phyloP scores from a whole-genome alignment of 2,888 invertebrate genomes.

The Drosophila robusta region DNA sequence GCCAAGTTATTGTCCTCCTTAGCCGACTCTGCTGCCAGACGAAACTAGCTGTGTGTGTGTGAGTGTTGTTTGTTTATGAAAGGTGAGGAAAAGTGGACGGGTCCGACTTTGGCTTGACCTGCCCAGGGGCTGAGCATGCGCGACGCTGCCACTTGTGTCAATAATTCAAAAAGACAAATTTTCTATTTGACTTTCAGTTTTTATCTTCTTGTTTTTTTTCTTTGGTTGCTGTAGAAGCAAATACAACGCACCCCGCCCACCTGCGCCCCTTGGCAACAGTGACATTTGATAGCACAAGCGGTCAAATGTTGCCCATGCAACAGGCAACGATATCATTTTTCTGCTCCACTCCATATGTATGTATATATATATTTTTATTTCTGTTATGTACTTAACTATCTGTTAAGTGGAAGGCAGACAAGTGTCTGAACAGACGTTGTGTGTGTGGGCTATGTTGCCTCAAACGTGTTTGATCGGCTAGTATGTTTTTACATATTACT shows the following conservation, averaged over 20 bases:
- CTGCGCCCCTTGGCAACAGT: slow-evolving; percentile 26
- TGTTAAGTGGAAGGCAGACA: slow-evolving; percentile 52
- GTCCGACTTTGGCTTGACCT: slow-evolving; percentile 58
- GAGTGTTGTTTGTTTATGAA: slow-evolving; percentile 47
- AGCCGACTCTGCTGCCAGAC: background rate
- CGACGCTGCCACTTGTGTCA: slow-evolving; percentile 63
- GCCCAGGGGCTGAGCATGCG: slow-evolving; percentile 48
- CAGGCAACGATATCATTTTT: slow-evolving; percentile 44
- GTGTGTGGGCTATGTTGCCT: slow-evolving; percentile 32
- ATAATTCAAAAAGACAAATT: slow-evolving; percentile 47
- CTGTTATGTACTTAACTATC: slow-evolving; percentile 12
- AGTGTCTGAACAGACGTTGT: slow-evolving; percentile 26
- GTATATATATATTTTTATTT: slow-evolving; percentile 3
- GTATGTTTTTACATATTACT: slow-evolving; percentile 8
- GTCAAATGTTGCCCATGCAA: slow-evolving; percentile 65
- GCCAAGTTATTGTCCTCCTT: slow-evolving; percentile 30
- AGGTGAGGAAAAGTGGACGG: slow-evolving; percentile 53
- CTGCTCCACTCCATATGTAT: slow-evolving; percentile 17
- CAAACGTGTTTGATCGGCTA: slow-evolving; percentile 34
- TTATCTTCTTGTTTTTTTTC: background rate
- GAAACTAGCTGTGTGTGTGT: slow-evolving; percentile 6
- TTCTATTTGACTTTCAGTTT: slow-evolving; percentile 67
- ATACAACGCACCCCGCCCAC: slow-evolving; percentile 15
- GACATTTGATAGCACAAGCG: slow-evolving; percentile 77
- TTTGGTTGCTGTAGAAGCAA: slow-evolving; percentile 40